A percentile compares a stretch with the other conserved stretches of the same genome.
These are phyloP conservation scores for Leiothrix lutea DNA, from an alignment of 2,113 vertebrate species.

Conservation along the genomic window DNA sequence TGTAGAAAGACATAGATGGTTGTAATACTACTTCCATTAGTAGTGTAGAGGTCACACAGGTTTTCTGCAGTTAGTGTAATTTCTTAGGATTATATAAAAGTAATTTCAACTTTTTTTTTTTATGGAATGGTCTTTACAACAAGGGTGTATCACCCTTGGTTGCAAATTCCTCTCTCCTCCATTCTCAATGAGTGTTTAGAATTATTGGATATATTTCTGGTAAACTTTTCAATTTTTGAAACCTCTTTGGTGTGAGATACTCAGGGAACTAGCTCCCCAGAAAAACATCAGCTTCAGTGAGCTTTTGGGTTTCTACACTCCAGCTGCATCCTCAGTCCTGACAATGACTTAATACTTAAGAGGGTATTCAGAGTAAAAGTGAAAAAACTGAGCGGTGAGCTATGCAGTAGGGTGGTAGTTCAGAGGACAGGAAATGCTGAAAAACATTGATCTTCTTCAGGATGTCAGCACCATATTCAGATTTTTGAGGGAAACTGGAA, in stretches of 20 bases:
- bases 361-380: neutral
- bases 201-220: neutral
- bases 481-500: neutral
- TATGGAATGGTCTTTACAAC: neutral
- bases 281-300: neutral
- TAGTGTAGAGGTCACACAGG: neutral
- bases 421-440: neutral
- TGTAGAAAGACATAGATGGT: neutral
- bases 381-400: neutral
- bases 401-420: neutral
- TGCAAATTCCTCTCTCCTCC: neutral
- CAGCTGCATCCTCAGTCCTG: neutral
- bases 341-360: neutral
- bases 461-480: neutral
- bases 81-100: neutral
- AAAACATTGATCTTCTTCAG: neutral
- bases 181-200: neutral
- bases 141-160: neutral
- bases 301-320: neutral
- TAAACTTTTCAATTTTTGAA: neutral
- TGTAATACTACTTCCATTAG: neutral
- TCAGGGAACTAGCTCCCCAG: neutral
- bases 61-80: neutral
- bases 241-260: neutral
- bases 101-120: neutral